A percentile compares a stretch with the other conserved stretches of the same genome.
These are phyloP conservation scores for Laodelphax striatellus DNA, from an alignment of 1,140 invertebrate genomes.

Conservation along the genomic window DNA sequence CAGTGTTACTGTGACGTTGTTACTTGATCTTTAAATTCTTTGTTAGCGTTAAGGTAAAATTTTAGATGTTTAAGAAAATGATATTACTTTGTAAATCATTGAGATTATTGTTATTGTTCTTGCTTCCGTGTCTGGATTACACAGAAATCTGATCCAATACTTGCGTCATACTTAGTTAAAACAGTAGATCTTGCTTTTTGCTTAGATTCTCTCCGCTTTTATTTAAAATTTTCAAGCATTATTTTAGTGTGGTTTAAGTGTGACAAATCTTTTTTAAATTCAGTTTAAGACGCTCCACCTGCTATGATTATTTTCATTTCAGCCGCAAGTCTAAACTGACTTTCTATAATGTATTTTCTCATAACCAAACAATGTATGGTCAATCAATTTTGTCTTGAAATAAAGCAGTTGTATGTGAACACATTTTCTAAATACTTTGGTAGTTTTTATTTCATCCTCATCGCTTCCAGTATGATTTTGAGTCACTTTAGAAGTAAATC, in stretches of 20 bases:
- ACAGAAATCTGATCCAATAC: constrained; percentile 7
- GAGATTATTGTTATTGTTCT: constrained; percentile 8
- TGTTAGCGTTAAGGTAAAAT: constrained; percentile 2
- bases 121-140: constrained; percentile 12
- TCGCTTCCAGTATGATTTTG: no score
- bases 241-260: constrained; percentile 44
- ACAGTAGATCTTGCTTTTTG: constrained; percentile 19
- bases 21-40: constrained; percentile 10
- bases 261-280: constrained; percentile 9
- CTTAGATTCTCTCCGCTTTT: constrained; percentile 17
- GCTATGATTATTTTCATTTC: constrained; percentile 16
- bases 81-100: constrained; percentile 4
- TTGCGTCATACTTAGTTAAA: constrained; percentile 22
- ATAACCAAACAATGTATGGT: constrained; percentile 18
- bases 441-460: background rate
- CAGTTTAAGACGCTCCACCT: constrained; percentile 9
- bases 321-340: constrained; percentile 15
- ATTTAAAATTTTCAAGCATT: constrained; percentile 23
- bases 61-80: background rate
- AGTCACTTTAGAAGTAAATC: no score
- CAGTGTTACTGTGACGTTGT: constrained; percentile 3
- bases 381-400: constrained; percentile 38
- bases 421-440: constrained; percentile 17
- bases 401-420: constrained; percentile 55
- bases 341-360: constrained; percentile 11